Conservation (phyloP, 2,888 invertebrate genomes). For the Macrophya annulata region DNA sequence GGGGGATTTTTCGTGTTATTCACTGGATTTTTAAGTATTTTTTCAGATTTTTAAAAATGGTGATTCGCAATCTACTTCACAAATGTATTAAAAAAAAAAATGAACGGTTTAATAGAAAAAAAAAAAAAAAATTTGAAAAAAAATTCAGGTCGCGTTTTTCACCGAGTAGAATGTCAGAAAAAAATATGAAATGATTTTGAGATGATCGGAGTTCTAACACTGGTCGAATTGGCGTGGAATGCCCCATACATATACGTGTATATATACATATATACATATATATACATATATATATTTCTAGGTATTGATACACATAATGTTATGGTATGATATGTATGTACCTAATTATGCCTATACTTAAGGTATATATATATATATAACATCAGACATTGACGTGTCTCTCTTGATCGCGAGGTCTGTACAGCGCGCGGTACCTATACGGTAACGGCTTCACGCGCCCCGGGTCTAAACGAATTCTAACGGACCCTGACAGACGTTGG, state of each 20-base stretch:
- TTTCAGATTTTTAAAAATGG: no score
- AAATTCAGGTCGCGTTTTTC: no score
- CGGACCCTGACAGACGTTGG: constrained; percentile 2
- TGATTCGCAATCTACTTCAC: no score
- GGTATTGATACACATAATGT: not conserved
- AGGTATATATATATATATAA: not conserved
- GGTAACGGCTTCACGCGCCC: constrained; percentile 30
- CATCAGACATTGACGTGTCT: not conserved
- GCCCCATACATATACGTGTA: not conserved
- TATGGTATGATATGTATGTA: not conserved
- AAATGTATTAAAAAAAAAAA: no score
- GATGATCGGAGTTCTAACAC: no score
- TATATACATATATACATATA: not conserved
- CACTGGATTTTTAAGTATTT: no score
- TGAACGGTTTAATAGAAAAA: no score
- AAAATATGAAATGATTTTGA: no score
- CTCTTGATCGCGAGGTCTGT: not conserved
- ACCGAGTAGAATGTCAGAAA: no score
- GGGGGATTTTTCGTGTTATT: no score
- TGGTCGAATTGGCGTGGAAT: no score
- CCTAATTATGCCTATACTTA: not conserved
- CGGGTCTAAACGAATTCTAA: constrained; percentile 32
- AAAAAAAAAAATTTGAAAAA: no score
- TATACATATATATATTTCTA: not conserved
- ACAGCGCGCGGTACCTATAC: not conserved